These are phyloP conservation scores for Athripsodes cinereus DNA, from an alignment of 2,888 invertebrate species.

Conservation along the genomic window DNA sequence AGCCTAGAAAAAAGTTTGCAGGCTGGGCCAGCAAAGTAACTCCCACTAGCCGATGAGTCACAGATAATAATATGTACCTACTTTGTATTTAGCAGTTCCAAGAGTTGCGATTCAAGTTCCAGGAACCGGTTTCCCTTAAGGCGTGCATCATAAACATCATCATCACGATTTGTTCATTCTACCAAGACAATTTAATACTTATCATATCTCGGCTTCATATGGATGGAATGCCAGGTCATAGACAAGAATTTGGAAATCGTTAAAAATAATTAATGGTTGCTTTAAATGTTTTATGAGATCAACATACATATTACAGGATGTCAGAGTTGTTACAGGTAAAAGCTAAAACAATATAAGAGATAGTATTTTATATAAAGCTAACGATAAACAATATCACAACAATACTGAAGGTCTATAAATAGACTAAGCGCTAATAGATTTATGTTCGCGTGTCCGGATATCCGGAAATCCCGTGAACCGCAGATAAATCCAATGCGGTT, in stretches of 20 bases:
- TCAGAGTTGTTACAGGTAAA: too few relatives aligned
- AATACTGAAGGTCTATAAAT: too few relatives aligned
- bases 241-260: neutral
- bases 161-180: neutral
- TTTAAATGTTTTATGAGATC: too few relatives aligned
- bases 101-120: slow-evolving; percentile 12
- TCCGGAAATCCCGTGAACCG: too few relatives aligned
- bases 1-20: neutral
- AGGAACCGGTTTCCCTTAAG: slow-evolving; percentile 15
- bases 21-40: neutral
- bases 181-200: too few relatives aligned
- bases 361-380: too few relatives aligned
- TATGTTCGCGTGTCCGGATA: too few relatives aligned
- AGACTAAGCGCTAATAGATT: too few relatives aligned
- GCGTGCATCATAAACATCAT: slow-evolving; percentile 5
- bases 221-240: neutral
- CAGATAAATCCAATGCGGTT: too few relatives aligned
- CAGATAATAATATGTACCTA: neutral
- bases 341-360: too few relatives aligned
- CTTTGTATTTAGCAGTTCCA: neutral
- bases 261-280: neutral
- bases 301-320: too few relatives aligned
- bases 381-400: too few relatives aligned
- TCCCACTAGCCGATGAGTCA: slow-evolving; percentile 8
- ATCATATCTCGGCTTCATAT: neutral